Percentiles rank a stretch among this genome's conserved stretches.
These are phyloP conservation scores for Oligia fasciuncula DNA, from an alignment of 2,888 invertebrate species.

Conservation along the genomic window DNA sequence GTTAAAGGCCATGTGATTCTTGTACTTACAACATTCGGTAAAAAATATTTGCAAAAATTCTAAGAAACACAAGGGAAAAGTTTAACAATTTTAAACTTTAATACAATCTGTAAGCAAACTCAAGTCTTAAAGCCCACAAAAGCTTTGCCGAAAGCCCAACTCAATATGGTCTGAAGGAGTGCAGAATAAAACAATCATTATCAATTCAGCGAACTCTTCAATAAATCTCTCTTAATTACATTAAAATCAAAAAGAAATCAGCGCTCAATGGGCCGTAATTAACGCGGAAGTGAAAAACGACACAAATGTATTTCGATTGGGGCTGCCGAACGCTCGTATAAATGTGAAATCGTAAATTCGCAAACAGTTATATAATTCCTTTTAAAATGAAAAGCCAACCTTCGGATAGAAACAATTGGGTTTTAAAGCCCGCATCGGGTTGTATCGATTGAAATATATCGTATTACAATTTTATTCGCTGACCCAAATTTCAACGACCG, in stretches of 20 bases:
- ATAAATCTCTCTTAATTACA: slow-evolving; percentile 62
- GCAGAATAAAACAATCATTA: slow-evolving; percentile 43
- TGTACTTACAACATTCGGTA: slow-evolving; percentile 16
- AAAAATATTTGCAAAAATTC: slow-evolving; percentile 15
- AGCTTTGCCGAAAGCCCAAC: slow-evolving; percentile 17
- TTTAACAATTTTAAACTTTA: slow-evolving; percentile 5
- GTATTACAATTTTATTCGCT: slow-evolving; percentile 76
- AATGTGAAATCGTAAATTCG: slow-evolving; percentile 56
- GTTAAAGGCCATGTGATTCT: slow-evolving; percentile 45
- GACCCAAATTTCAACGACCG: slow-evolving; percentile 77
- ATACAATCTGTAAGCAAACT: slow-evolving; percentile 9
- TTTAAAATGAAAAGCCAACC: slow-evolving; percentile 50
- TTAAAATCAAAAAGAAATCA: slow-evolving; percentile 62
- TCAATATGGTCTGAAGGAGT: slow-evolving; percentile 28
- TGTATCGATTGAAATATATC: slow-evolving; percentile 67
- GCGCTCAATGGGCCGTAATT: slow-evolving; percentile 59
- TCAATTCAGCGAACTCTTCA: slow-evolving; percentile 40
- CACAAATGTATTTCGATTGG: slow-evolving; percentile 49
- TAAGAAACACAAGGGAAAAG: slow-evolving; percentile 7
- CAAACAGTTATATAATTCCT: slow-evolving; percentile 54
- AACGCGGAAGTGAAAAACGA: slow-evolving; percentile 55
- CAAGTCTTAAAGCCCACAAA: slow-evolving; percentile 28
- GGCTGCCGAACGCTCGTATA: slow-evolving; percentile 41
- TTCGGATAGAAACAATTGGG: slow-evolving; percentile 52
- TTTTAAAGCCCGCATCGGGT: slow-evolving; percentile 62